Evolutionary conservation across 2,888 invertebrate species (phyloP), one percentile per base, ranked within the genome.

Genomic region (Hydropsyche betteni): DNA sequence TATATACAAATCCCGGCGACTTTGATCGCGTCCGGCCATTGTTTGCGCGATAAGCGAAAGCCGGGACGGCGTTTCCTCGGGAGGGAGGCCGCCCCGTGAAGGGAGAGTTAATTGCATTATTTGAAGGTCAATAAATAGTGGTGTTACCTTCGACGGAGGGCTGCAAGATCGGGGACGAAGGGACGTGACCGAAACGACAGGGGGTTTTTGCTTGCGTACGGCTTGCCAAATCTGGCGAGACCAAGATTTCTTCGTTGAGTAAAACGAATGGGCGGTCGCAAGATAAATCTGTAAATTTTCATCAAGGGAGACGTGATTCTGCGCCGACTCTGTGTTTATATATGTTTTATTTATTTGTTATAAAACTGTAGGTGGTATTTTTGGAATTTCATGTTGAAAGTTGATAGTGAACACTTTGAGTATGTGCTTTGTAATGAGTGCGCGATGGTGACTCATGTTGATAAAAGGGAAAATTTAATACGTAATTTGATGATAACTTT

Each of bases 121-220:
- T 76, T 77, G 77, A 78, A 78, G 78, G 78, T 78, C 77, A 78
- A 78, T 78, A 78, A 78, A 78, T 78, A 78, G 75, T 74, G 75
- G 73, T 72, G 77, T 77, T 78, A 77, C 76, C 76, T 75, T 68
- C 5, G 69, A 44, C 38, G 38, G 72, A 55, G 58, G 58, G 61
- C 33, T 61, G 24, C 24, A 61, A 24, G 12, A 55, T 24, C 55
- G 24, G 24, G 44, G 69, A 8, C 10, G 44, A 44, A 34, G 69
- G 55, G 44, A 77, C 77, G 75, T 77, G 77, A 77, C 76, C 76
- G 33, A 36, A 69, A 69, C 36, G 55, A 72, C 55, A 58, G 58
- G 72, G 72, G 61, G 24, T 61, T 61, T 44, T 44, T 44, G 24
- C 24, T 24, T 24, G 24, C 24, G 24, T 24, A 24, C 24, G 16